Percentiles rank a stretch among this genome's conserved stretches.
Conservation (phyloP, 2,888 invertebrate genomes). For the Clusia tigrina region DNA sequence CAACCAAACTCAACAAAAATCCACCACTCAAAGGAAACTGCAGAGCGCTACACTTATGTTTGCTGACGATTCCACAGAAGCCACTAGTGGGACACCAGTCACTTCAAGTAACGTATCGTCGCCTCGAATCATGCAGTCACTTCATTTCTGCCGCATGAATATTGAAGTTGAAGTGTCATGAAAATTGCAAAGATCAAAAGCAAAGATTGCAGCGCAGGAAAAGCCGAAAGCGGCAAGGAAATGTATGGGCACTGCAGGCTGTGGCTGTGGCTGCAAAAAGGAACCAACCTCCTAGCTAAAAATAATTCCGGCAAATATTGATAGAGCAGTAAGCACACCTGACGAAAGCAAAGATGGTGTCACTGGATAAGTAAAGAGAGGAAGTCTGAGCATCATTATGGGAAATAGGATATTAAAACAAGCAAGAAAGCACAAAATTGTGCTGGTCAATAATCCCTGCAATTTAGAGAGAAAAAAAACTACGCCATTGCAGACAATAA, state of each 20-base stretch:
- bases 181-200: constrained; percentile 5
- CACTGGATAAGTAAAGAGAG: neutral
- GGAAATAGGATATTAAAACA: neutral
- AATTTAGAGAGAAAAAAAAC: too few relatives aligned
- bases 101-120: neutral
- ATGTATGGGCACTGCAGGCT: neutral
- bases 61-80: too few relatives aligned
- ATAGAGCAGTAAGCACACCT: neutral
- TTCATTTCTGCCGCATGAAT: neutral
- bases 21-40: neutral
- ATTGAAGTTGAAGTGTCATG: neutral
- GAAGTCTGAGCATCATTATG: neutral
- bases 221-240: neutral
- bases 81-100: too few relatives aligned
- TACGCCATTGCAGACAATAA: too few relatives aligned
- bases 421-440: neutral
- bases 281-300: neutral
- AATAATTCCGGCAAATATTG: neutral
- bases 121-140: neutral
- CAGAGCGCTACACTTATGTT: neutral
- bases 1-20: neutral
- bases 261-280: neutral
- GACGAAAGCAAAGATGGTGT: neutral
- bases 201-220: neutral
- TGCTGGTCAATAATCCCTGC: neutral